A percentile compares a stretch with the other conserved stretches of the same genome.
phyloP scores from a whole-genome alignment of 2,113 vertebrate genomes.

The Castor canadensis region DNA sequence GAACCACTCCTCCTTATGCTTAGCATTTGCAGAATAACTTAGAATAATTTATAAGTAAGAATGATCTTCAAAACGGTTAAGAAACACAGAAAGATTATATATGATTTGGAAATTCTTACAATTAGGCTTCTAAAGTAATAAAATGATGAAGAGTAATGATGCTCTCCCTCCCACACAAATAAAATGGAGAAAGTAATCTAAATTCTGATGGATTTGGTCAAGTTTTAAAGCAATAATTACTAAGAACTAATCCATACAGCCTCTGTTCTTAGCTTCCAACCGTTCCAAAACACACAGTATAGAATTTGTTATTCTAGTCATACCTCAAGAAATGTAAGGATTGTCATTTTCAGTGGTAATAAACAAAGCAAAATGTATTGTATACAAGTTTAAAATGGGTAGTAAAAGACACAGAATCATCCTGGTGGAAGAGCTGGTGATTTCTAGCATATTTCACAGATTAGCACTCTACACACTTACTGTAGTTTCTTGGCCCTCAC shows the following conservation, averaged over 20 bases:
- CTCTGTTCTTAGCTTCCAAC: background rate
- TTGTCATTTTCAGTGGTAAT: background rate
- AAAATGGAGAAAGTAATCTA: background rate
- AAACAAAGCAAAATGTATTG: background rate
- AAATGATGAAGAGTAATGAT: background rate
- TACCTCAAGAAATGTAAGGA: background rate
- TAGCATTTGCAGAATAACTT: background rate
- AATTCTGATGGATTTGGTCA: background rate
- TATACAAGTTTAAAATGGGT: background rate
- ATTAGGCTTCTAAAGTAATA: background rate
- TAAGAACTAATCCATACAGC: background rate
- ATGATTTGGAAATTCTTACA: background rate
- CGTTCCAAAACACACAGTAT: background rate
- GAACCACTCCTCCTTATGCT: background rate
- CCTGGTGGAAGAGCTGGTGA: background rate
- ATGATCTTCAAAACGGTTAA: background rate
- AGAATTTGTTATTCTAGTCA: background rate
- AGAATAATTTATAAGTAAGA: background rate
- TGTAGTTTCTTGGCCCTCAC: background rate
- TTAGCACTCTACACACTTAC: background rate
- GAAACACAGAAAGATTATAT: background rate
- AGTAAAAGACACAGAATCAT: background rate
- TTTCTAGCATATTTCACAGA: conserved; percentile 5
- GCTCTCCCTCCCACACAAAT: background rate
- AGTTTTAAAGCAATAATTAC: conserved; percentile 13